Evolutionary conservation across 2,113 vertebrate genomes (phyloP), one percentile per base, ranked within the genome.

Genomic region (Stigmatopora nigra): DNA sequence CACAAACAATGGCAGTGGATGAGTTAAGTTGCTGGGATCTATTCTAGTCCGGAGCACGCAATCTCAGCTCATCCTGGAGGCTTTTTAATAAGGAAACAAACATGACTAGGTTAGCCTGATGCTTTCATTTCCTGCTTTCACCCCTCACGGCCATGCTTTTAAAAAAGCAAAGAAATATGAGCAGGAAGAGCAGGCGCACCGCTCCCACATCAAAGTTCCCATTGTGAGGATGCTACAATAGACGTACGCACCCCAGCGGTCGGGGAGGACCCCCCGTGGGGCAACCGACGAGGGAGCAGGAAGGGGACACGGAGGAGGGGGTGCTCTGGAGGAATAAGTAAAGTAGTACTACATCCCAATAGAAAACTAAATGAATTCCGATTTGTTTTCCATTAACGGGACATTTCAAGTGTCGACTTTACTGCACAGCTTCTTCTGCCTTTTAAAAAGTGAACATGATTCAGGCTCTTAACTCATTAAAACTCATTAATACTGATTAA

Each of bases 221-320:
- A 86, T 90, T 89, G 83, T 89, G 83, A 77, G 67, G 65, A 73
- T 74, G 78, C 72, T 78, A 88, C 88, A 90, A 90, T 91, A 64
- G 78, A 70, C 48, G 48, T 51, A 51, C 17, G 48, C 48, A 51
- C n/a, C 48, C 2, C 17, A 19, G n/a, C 17, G 16, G n/a, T 51
- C 48, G 16, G 48, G 48, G 15, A 9, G 17, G 14, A 67, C 69
- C 81, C 66, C 67, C 68, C 5, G 17, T 49, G 68, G 57, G 64
- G 67, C 67, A 83, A 85, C 80, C 80, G 84, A 86, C 81, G 86
- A 71, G 70, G 60, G 38, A 61, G 72, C 61, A 12, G 61, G 61
- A 51, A 66, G 63, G 63, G 67, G 61, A 47, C 36, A n/a, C 14
- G 16, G 47, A 17, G 47, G 13, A 17, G 47, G 16, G 17, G 47